Base-by-base conservation (phyloP, 2,797 vertebrate species). In the Paratrypauchen microcephalus region DNA sequence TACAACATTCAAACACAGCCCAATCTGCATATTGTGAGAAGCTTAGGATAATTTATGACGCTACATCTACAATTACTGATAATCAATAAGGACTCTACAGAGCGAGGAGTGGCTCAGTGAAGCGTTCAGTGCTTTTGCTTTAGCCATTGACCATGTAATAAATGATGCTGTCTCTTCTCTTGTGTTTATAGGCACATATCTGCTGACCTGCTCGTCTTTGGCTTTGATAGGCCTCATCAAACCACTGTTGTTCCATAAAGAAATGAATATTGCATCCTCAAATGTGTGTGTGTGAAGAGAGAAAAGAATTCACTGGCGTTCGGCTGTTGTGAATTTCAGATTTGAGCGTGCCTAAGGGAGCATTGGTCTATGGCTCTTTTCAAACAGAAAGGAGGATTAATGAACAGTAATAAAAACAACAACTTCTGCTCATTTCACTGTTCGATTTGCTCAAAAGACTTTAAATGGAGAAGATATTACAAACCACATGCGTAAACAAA, bases 351-450 rank as follows among this genome's bases (percentile, higher is more conserved):
- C 84, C 85, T 83, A 73, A 47, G 84, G 86, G 86, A 77, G 78
- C 58, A 3, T 70, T 67, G 28, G 75, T 58, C 71, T 63, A 57
- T 70, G 52, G 70, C 76, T 80, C 79, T 41, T 82, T 75, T 74
- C 79, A 83, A 75, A 85, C 80, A 86, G 80, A 78, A 62, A 80
- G 75, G 70, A 72, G 78, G 84, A 90, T 86, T 83, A 83, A 91
- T 92, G 88, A 83, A 86, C 87, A 84, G 90, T 79, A 89, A 91
- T 85, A 82, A 90, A 87, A 66, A 2, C 81, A 9, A 58, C 75
- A 81, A 83, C 84, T 90, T 83, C 65, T 73, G 64, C 79, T 84
- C 80, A 80, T 88, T 86, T 41, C 67, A 55, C 65, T 65, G 32
- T 36, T 36, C 32, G 32, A 36, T 36, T 36, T 2, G 32, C 32